A percentile compares a stretch with the other conserved stretches of the same genome.
These are phyloP conservation scores for Brachionus rotundiformis DNA, from an alignment of 1,140 invertebrate species.

Conservation along the genomic window DNA sequence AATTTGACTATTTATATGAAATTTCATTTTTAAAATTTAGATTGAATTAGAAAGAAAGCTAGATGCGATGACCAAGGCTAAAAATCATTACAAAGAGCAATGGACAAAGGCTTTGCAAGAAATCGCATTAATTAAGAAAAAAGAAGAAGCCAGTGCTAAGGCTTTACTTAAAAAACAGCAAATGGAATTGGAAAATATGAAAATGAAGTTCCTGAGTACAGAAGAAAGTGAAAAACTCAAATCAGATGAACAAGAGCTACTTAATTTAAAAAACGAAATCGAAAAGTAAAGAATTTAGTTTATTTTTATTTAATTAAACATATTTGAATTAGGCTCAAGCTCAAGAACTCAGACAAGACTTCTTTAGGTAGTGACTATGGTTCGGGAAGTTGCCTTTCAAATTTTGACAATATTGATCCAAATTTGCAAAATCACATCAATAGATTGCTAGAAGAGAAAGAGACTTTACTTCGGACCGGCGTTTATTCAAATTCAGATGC, in stretches of 20 bases:
- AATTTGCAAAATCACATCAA: constrained; percentile 59
- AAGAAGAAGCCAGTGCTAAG: constrained; percentile 60
- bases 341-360: constrained; percentile 54
- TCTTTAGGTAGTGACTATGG: background rate
- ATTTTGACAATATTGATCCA: constrained; percentile 28
- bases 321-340: background rate
- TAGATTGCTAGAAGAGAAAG: constrained; percentile 63
- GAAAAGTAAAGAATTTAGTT: constrained; percentile 57
- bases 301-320: background rate
- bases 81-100: constrained; percentile 65
- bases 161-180: constrained; percentile 58
- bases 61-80: constrained; percentile 62
- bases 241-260: constrained; percentile 60
- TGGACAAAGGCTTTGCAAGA: constrained; percentile 64
- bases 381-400: background rate
- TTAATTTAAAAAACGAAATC: constrained; percentile 62
- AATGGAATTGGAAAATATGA: constrained; percentile 64
- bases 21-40: constrained; percentile 54
- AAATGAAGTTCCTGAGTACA: constrained; percentile 60
- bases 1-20: background rate
- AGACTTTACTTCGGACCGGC: constrained; percentile 63
- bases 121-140: constrained; percentile 62
- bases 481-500: constrained; percentile 63
- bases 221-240: constrained; percentile 62
- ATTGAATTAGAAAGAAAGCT: constrained; percentile 63